phyloP scores from a whole-genome alignment of 2,888 invertebrate species.

The Megastigmus dorsalis region DNA sequence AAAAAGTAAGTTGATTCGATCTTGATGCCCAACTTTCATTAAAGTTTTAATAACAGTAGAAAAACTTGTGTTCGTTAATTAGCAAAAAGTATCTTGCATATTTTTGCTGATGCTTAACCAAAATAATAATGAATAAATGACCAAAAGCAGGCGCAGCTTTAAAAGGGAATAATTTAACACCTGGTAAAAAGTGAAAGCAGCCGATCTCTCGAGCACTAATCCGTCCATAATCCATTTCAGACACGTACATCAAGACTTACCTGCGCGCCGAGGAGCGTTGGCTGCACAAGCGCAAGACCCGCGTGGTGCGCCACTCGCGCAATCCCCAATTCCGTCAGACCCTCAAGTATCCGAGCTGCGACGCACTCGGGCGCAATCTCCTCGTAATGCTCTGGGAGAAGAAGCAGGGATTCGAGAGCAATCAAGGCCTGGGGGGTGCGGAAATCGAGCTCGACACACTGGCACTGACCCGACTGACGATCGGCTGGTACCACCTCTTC shows the following conservation, averaged over 20 bases:
- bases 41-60: too few relatives aligned
- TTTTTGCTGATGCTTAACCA: too few relatives aligned
- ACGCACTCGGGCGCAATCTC: constrained; percentile 86
- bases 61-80: too few relatives aligned
- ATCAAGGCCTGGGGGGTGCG: constrained; percentile 86
- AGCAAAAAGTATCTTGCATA: too few relatives aligned
- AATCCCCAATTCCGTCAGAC: constrained; percentile 93
- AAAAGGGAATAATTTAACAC: too few relatives aligned
- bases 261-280: constrained; percentile 91
- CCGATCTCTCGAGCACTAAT: too few relatives aligned
- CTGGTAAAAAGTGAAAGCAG: too few relatives aligned
- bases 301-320: constrained; percentile 86
- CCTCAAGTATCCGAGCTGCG: constrained; percentile 84
- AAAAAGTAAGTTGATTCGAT: constrained; percentile 25
- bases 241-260: constrained; percentile 96
- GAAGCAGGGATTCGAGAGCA: constrained; percentile 91
- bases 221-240: constrained; percentile 76
- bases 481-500: constrained; percentile 94
- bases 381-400: constrained; percentile 96
- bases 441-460: constrained; percentile 90
- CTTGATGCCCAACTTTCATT: too few relatives aligned
- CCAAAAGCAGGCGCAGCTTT: too few relatives aligned
- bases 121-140: too few relatives aligned
- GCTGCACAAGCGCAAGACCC: constrained; percentile 93
- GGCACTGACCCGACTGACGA: constrained; percentile 85